These are phyloP conservation scores for Lampris incognitus DNA, from an alignment of 2,113 vertebrate genomes.

Conservation along the genomic window DNA sequence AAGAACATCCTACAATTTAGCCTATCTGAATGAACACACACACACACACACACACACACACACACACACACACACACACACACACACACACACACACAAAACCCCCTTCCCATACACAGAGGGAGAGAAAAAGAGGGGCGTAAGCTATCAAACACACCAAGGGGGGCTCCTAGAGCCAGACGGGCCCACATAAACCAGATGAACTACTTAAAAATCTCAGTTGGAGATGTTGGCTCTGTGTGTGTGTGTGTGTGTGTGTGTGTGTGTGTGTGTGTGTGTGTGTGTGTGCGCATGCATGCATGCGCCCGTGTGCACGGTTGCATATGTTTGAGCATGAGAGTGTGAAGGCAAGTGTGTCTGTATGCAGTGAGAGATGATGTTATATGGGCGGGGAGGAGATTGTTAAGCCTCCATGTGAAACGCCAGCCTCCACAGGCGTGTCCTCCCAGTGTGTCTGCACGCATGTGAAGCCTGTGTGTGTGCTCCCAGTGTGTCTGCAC, in stretches of 20 bases:
- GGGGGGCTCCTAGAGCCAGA: conserved; percentile 65
- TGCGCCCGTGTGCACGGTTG: conserved; percentile 14
- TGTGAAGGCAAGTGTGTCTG: conserved; percentile 9
- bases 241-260: conserved; percentile 21
- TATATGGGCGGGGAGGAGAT: not conserved
- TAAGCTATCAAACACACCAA: conserved; percentile 62
- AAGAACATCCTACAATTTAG: conserved; percentile 14
- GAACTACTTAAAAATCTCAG: conserved; percentile 74
- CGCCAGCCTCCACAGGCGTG: conserved; percentile 25
- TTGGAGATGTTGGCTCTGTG: conserved; percentile 49
- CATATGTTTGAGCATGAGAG: conserved; percentile 18
- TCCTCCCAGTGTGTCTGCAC: conserved; percentile 21
- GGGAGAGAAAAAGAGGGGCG: conserved; percentile 5
- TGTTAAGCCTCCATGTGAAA: conserved; percentile 43
- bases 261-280: conserved; percentile 3
- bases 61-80: conserved; percentile 17
- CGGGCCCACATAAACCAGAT: conserved; percentile 70
- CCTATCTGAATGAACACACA: conserved; percentile 23
- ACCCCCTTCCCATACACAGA: not conserved
- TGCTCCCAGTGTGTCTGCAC: conserved; percentile 19
- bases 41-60: conserved; percentile 23
- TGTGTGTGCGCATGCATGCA: not conserved
- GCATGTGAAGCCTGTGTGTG: conserved; percentile 24
- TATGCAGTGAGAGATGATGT: not conserved
- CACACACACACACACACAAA: conserved; percentile 28